Evolutionary conservation across 2,888 invertebrate species (phyloP), one percentile per base, ranked within the genome.

Genomic region (Brenthis hecate): DNA sequence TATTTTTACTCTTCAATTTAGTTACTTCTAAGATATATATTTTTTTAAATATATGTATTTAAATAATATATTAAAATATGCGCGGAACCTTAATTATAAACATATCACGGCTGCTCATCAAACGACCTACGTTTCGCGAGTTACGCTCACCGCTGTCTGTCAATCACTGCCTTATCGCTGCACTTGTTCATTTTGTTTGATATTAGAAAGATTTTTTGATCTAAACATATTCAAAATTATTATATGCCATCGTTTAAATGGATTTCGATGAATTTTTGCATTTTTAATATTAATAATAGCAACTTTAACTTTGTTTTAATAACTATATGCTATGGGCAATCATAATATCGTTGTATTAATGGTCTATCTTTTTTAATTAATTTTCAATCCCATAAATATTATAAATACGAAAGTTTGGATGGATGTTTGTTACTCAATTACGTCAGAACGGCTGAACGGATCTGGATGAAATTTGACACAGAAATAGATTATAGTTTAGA

Each of bases 61-160:
- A 3, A 1, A 23, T 23, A 23, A 23, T 23, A 23, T 43, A 43
- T 11, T 3, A 16, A 14, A 36, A 54, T 13, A 47, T 56, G 13
- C 81, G 80, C 83, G 64, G 86, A 86, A 87, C 86, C 85, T 76
- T 67, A 32, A 6, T 50, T 55, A 77, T 80, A 78, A 62, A 32
- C 64, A 23, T 56, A 58, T 69, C 69, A 68, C 36, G 36, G 36
- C 36, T 43, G 36, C 11, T 43, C 36, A 43, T 43, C 58, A 8
- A n/a, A 79, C 70, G 78, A 81, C 78, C 77, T 78, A 66, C 77
- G 85, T 85, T 91, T 91, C 87, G 91, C 92, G 91, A 91, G 62
- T 62, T 62, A 62, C 62, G 62, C 84, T 83, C 85, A 87, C 91
- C 87, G 88, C 90, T 89, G 91, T 91, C 79, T 90, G 91, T 88